These are phyloP conservation scores for Melitaea cinxia DNA, from an alignment of 1,140 invertebrate species.

Conservation along the genomic window DNA sequence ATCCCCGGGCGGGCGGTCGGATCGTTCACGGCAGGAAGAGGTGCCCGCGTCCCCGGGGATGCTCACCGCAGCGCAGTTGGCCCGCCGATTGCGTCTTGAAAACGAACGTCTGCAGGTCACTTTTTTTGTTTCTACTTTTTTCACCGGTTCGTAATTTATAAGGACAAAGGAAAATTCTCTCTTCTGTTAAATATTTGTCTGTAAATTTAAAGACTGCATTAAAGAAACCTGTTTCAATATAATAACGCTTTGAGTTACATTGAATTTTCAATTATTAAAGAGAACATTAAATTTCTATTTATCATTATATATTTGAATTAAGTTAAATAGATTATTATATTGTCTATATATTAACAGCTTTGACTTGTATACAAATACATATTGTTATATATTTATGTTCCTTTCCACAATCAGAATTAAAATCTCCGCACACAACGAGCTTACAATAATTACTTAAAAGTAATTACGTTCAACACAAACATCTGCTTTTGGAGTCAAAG, in stretches of 20 bases:
- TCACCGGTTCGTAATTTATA: slow-evolving; percentile 5
- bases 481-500: not conserved
- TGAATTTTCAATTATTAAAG: not conserved
- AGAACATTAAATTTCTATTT: no score
- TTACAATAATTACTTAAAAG: not conserved
- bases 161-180: slow-evolving; percentile 16
- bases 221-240: slow-evolving; percentile 10
- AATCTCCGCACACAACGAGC: not conserved
- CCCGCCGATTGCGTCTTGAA: slow-evolving; percentile 83
- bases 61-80: slow-evolving; percentile 73
- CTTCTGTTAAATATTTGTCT: slow-evolving; percentile 18
- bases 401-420: not conserved
- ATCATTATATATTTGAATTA: no score
- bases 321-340: no score
- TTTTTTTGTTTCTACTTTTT: slow-evolving; percentile 19
- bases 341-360: no score
- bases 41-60: slow-evolving; percentile 76
- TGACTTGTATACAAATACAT: no score
- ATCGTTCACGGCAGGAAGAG: slow-evolving; percentile 69
- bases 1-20: slow-evolving; percentile 69
- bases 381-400: no score
- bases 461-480: not conserved
- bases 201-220: slow-evolving; percentile 13
- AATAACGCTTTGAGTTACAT: not conserved
- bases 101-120: slow-evolving; percentile 84